A percentile compares a stretch with the other conserved stretches of the same genome.
These are phyloP conservation scores for Tinamus major DNA, from an alignment of 2,797 vertebrate genomes.

Conservation along the genomic window DNA sequence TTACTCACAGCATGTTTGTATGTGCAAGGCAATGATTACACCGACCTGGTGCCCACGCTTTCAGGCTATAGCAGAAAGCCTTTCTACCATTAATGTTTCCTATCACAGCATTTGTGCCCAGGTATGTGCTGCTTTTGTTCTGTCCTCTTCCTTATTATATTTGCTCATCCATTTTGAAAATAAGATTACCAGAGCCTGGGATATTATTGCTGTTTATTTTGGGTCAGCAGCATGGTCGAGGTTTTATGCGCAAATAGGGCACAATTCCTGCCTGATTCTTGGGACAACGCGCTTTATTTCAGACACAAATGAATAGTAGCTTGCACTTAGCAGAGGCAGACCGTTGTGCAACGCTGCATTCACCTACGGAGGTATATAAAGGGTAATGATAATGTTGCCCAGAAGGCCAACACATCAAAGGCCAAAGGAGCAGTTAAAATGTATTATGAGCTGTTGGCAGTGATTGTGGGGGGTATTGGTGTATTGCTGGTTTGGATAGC, in stretches of 20 bases:
- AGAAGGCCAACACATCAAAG: slow-evolving; percentile 72
- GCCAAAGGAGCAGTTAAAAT: slow-evolving; percentile 68
- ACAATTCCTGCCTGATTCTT: background rate
- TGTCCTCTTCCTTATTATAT: background rate
- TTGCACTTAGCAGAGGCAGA: background rate
- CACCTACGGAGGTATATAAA: slow-evolving; percentile 43
- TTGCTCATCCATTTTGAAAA: background rate
- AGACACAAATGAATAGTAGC: background rate
- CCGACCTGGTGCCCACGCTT: background rate
- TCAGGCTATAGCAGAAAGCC: background rate
- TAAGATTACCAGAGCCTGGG: background rate
- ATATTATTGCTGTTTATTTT: background rate
- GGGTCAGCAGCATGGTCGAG: background rate
- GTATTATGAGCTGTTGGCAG: slow-evolving; percentile 74
- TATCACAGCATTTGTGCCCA: background rate
- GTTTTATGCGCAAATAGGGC: background rate
- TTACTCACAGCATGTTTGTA: background rate
- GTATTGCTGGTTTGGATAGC: slow-evolving; percentile 23
- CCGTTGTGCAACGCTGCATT: background rate
- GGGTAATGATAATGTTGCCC: slow-evolving; percentile 71
- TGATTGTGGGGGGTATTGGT: slow-evolving; percentile 55
- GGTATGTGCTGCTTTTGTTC: background rate
- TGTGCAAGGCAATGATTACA: background rate
- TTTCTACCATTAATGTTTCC: background rate
- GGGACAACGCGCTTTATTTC: background rate